Base-by-base conservation (phyloP, 2,888 invertebrate species). In the Agrochola lychnidis region DNA sequence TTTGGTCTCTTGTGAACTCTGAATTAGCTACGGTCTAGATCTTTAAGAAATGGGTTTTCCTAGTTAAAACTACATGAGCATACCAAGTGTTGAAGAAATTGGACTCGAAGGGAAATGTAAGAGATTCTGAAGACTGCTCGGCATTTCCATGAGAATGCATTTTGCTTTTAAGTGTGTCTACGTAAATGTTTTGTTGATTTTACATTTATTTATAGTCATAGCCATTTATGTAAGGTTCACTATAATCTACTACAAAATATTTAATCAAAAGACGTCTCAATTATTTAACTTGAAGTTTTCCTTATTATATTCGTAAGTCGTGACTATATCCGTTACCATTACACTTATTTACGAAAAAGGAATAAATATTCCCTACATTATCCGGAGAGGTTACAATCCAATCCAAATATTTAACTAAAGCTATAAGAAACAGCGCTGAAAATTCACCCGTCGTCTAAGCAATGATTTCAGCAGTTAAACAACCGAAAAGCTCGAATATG, bases 1-100 rank as follows among this genome's bases (percentile, higher is more conserved):
- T 92, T 91, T 90, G 82, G 89, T 91, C 89, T 88, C 89, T 84
- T 78, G 88, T 85, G 87, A 91, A 92, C 91, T 90, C 85, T 89
- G 90, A 91, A 93, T 92, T 93, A 92, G 90, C 88, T 90, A 86
- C 86, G 81, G 88, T 88, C 85, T 83, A 89, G 83, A 87, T 87
- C 80, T 89, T 88, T 84, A 85, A 80, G 82, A 79, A 83, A 83
- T 84, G 69, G 74, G 73, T 70, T 84, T 82, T 76, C 59, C 59
- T 76, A 79, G 68, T 84, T 82, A 81, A 77, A 83, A 82, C 63
- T 79, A 74, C 74, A 82, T 74, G 73, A 72, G 16, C 69, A 74
- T 40, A 76, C 51, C 51, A 75, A 81, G 53, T 75, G 68, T 51
- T 71, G 48, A 57, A 66, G 56, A 76, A 76, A 70, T 72, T 19